phyloP scores from a whole-genome alignment of 2,888 invertebrate genomes.

The Noctua fimbriata region DNA sequence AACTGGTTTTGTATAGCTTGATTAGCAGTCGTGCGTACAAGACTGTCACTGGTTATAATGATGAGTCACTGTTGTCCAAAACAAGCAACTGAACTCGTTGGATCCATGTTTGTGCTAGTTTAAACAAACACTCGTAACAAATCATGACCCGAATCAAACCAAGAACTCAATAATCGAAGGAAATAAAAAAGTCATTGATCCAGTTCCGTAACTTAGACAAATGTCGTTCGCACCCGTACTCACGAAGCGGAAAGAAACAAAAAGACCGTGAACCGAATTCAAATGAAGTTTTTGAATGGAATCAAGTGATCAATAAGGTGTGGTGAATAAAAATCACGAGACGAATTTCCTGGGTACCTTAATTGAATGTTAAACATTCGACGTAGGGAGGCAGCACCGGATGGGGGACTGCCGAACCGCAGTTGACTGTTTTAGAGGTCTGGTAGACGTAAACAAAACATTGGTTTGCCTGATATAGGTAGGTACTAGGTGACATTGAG shows the following conservation, averaged over 20 bases:
- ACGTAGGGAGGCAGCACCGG: slow-evolving; percentile 58
- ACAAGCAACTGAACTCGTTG: not conserved
- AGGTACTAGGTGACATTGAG: slow-evolving; percentile 1
- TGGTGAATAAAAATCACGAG: slow-evolving; percentile 66
- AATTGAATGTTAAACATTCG: slow-evolving; percentile 67
- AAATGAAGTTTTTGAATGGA: slow-evolving; percentile 60
- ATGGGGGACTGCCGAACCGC: slow-evolving; percentile 39
- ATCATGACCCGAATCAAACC: slow-evolving; percentile 14
- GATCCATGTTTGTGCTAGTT: not conserved
- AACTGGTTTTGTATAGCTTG: too few species aligned
- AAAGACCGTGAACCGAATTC: slow-evolving; percentile 64
- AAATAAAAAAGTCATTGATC: slow-evolving; percentile 23
- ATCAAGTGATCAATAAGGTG: slow-evolving; percentile 53
- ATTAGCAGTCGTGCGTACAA: not conserved
- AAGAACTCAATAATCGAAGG: slow-evolving; percentile 6
- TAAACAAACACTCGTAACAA: not conserved
- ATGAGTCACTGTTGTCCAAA: not conserved
- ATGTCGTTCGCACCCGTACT: slow-evolving; percentile 27
- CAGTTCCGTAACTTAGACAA: slow-evolving; percentile 46
- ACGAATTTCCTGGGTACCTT: slow-evolving; percentile 65
- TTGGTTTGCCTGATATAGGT: slow-evolving; percentile 16
- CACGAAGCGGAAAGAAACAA: slow-evolving; percentile 64
- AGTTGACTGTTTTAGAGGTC: slow-evolving; percentile 50
- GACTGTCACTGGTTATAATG: not conserved
- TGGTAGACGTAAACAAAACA: slow-evolving; percentile 61